phyloP scores from a whole-genome alignment of 2,797 vertebrate species.

The Sebastes kiyomatsui region DNA sequence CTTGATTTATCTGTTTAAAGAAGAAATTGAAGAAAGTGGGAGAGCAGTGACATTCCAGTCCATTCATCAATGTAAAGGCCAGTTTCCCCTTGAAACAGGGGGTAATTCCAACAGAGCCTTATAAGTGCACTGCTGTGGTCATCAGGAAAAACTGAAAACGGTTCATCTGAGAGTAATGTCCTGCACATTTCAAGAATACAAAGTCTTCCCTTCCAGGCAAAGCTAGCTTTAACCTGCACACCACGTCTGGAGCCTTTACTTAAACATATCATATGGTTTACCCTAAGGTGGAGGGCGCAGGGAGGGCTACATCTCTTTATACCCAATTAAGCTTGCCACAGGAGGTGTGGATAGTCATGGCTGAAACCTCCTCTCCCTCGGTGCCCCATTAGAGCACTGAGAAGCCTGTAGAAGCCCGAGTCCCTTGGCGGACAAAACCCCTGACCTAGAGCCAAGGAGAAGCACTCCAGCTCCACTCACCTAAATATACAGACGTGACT shows the following conservation, averaged over 20 bases:
- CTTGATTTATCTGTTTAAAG: conserved; percentile 74
- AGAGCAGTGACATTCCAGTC: conserved; percentile 49
- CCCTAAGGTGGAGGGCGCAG: conserved; percentile 63
- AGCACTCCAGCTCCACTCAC: conserved; percentile 60
- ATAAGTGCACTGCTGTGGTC: conserved; percentile 51
- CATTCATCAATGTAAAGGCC: conserved; percentile 70
- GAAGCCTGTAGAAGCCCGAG: conserved; percentile 67
- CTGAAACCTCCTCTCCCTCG: conserved; percentile 70
- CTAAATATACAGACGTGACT: conserved; percentile 64
- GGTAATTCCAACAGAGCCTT: conserved; percentile 50
- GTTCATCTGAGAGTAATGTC: conserved; percentile 47
- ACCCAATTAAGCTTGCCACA: conserved; percentile 80
- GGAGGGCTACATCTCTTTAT: conserved; percentile 73
- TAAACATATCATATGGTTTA: conserved; percentile 72
- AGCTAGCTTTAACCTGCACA: conserved; percentile 55
- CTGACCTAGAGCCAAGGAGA: conserved; percentile 75
- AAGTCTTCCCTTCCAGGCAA: conserved; percentile 35
- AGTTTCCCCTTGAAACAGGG: conserved; percentile 68
- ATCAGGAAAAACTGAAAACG: conserved; percentile 47
- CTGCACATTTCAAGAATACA: conserved; percentile 40
- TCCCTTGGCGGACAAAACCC: conserved; percentile 70
- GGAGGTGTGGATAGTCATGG: conserved; percentile 64
- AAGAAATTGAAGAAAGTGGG: conserved; percentile 53
- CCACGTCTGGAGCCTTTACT: conserved; percentile 62
- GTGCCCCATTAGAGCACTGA: conserved; percentile 80